These are phyloP conservation scores for Excalfactoria chinensis DNA, from an alignment of 2,113 vertebrate genomes.

Conservation along the genomic window DNA sequence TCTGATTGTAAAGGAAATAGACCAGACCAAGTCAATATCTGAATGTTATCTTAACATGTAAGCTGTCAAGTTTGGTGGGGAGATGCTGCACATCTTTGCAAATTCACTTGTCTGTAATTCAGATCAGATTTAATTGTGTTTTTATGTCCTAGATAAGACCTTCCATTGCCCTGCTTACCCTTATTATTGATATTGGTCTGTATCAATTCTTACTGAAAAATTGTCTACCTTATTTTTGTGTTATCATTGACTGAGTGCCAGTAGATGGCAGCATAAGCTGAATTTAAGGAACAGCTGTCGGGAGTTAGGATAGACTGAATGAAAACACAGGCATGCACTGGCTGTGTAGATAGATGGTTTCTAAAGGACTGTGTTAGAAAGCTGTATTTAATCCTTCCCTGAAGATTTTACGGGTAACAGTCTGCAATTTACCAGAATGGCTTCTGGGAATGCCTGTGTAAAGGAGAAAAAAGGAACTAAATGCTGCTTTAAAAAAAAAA, in stretches of 20 bases:
- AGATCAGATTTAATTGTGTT: neutral
- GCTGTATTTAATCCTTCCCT: neutral
- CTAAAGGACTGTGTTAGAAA: neutral
- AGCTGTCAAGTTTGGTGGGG: neutral
- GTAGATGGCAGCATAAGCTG: slow-evolving; percentile 63
- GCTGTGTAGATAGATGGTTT: neutral
- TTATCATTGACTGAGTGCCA: neutral
- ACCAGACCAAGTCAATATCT: neutral
- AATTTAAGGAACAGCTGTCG: neutral
- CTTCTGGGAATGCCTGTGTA: neutral
- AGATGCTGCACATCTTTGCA: neutral
- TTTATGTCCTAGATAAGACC: neutral
- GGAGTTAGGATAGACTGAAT: neutral
- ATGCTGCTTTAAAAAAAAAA: neutral
- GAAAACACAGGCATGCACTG: neutral
- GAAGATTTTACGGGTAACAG: neutral
- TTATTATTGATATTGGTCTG: rapidly evolving
- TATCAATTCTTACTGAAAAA: neutral
- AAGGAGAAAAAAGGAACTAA: neutral
- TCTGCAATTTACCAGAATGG: neutral
- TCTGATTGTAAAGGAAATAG: neutral
- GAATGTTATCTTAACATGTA: neutral
- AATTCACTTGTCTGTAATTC: neutral
- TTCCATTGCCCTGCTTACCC: neutral
- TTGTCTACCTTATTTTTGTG: neutral